Evolutionary conservation across 2,888 invertebrate species (phyloP).

Genomic region (Tiphia femorata): DNA sequence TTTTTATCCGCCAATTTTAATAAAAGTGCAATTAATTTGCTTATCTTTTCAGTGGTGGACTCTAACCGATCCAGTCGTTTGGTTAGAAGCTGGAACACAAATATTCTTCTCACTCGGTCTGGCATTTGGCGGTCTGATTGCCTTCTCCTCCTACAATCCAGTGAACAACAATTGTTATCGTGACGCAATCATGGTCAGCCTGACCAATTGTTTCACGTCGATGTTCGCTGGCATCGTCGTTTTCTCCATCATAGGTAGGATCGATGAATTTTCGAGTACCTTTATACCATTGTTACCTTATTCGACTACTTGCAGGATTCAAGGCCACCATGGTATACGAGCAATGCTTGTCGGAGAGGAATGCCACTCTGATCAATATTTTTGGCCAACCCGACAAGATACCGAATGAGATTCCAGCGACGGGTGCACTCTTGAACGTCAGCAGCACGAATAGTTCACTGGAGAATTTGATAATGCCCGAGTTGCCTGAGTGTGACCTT

Average conservation of each 20-base stretch:
- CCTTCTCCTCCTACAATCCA: constrained; percentile 96
- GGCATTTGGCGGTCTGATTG: constrained; percentile 96
- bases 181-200: constrained; percentile 92
- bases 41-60: constrained; percentile 80
- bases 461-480: constrained; percentile 75
- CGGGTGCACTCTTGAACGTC: constrained; percentile 72
- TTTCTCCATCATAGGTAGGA: constrained; percentile 88
- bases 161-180: constrained; percentile 96
- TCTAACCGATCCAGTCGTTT: constrained; percentile 92
- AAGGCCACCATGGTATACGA: constrained; percentile 90
- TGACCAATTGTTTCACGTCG: constrained; percentile 94
- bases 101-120: constrained; percentile 97
- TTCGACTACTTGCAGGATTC: constrained; percentile 79
- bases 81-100: constrained; percentile 98
- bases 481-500: constrained; percentile 83
- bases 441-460: constrained; percentile 72
- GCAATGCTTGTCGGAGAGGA: constrained; percentile 77
- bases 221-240: constrained; percentile 98
- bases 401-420: constrained; percentile 71
- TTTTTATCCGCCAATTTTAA: background rate
- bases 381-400: constrained; percentile 72
- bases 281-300: background rate
- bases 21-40: background rate
- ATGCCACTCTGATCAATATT: constrained; percentile 73
- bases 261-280: background rate